Base-by-base conservation (phyloP, 2,113 vertebrate species). In the Mesocricetus auratus region DNA sequence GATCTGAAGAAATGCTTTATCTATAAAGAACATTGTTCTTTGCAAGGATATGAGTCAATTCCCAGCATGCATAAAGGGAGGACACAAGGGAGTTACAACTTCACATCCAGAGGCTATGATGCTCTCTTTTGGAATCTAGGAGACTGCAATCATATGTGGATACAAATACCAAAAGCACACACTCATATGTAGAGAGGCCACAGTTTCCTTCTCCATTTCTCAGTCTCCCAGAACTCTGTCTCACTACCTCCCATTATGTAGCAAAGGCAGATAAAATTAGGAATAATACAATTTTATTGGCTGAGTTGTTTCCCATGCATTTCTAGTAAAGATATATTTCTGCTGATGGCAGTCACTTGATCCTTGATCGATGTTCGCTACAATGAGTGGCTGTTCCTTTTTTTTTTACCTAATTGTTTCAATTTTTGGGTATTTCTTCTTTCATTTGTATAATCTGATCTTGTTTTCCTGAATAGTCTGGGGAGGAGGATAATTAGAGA, bases 171-270 rank as follows among this genome's bases (percentile, higher is more conserved):
- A 9, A 19, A 6, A 78, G 19, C 33, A 58, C 36, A 82, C 36
- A 39, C 21, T 5, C 5, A 36, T 79, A 21, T 19, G 17, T 11
- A 56, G 50, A 56, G 31, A 36, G 17, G 31, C 8, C 13, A 8
- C 77, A 56, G 9, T 47, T 21, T 56, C 36, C 17, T 56, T 79
- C 8, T 60, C 2, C 16, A 69, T 45, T 1, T 2, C 5, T 53
- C 21, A 73, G 58, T 58, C 4, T 31, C 2, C 11, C 1, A 36
- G 2, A 0, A 64, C 42, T 50, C 5, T 0, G 19, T 74, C 29
- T 62, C 15, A 78, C 16, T 17, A 5, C 58, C 93, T 4, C 1
- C 3, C 42, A 36, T 74, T 5, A 6, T 22, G 75, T 45, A 86
- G 1, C 3, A 60, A 86, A 71, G 15, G 11, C 10, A 93, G 22